Base-by-base conservation (phyloP, 2,113 vertebrate genomes). In the Embiotoca jacksoni region DNA sequence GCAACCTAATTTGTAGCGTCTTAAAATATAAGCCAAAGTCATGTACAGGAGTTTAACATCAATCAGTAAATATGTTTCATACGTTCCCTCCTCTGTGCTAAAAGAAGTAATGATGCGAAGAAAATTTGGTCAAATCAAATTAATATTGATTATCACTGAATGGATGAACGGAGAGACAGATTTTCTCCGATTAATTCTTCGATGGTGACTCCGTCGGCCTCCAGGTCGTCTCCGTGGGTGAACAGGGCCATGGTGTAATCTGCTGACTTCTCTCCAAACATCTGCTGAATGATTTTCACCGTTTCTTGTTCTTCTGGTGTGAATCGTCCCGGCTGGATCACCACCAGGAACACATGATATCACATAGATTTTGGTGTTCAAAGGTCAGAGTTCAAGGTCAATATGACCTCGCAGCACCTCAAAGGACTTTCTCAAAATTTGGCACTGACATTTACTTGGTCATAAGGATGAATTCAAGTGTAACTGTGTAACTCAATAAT, bases 271-370 rank as follows among this genome's bases (percentile, higher is more conserved):
- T 78, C n/a, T 31, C 75, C 75, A 63, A 78, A 78, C 6, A 53
- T 3, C n/a, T 6, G 0, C 39, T 7, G 32, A n/a, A 78, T 0
- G 5, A 47, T 10, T 39, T 7, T 9, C 1, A 71, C 35, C 3
- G 52, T 57, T 37, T 62, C 6, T 32, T 35, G 6, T 15, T 78
- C 75, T 56, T 78, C 2, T 36, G 0, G 4, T 0, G 0, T 78
- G 58, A 78, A 78, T 63, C 36, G 62, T 14, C 3, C 30, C 0
- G n/a, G 49, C 6, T 63, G 1, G 2, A 78, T 30, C 58, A 71
- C 66, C 32, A 71, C 41, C 15, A 78, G 59, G 75, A 78, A 68
- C 46, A 78, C 66, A 2, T 70, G 74, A 44, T 36, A 47, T 31
- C 75, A 23, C 23, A 23, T 23, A 23, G 23, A 23, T 23, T 23